phyloP scores from a whole-genome alignment of 2,113 vertebrate genomes.

The Okapia johnstoni region DNA sequence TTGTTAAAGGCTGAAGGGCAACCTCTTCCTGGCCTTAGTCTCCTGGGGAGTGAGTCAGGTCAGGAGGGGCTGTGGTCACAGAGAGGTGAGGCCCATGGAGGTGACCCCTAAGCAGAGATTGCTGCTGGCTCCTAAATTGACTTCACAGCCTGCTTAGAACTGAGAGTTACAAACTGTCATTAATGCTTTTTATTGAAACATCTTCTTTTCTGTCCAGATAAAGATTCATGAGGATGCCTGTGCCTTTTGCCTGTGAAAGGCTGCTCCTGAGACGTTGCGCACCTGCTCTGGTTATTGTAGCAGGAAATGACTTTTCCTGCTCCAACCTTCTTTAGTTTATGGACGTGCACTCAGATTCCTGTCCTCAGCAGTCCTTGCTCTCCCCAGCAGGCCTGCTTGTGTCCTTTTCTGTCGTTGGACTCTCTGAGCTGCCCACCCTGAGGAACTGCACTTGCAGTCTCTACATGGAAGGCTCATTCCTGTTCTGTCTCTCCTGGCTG shows the following conservation, averaged over 20 bases:
- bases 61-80: not conserved
- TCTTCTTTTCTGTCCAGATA: not conserved
- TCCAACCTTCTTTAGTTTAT: not conserved
- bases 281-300: not conserved
- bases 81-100: not conserved
- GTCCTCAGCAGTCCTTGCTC: not conserved
- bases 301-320: not conserved
- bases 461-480: not conserved
- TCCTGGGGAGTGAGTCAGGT: not conserved
- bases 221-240: not conserved
- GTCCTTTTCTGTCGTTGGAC: not conserved
- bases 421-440: not conserved
- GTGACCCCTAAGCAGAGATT: too few species aligned
- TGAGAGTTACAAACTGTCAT: not conserved
- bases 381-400: not conserved
- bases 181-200: not conserved
- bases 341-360: not conserved
- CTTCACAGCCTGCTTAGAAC: not conserved
- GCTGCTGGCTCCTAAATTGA: not conserved
- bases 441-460: accelerated
- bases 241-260: not conserved
- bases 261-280: not conserved
- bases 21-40: not conserved
- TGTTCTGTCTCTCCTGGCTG: not conserved
- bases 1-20: not conserved